Evolutionary conservation across 37 sponge, comb jelly and placozoan genomes (phyloP).

Genomic region (Mnemiopsis leidyi): DNA sequence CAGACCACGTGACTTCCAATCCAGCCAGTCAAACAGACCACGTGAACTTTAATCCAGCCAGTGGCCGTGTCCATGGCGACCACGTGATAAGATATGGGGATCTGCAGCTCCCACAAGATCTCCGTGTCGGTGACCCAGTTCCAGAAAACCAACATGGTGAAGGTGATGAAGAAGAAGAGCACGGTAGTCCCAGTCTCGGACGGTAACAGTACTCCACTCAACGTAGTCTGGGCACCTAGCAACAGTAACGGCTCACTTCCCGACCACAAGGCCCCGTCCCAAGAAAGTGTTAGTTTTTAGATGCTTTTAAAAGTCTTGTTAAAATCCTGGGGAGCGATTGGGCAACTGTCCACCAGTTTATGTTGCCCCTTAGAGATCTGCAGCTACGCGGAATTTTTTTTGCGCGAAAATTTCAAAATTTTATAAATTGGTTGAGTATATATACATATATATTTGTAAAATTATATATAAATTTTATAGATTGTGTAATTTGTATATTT

Average conservation of each 20-base stretch:
- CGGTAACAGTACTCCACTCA: neutral
- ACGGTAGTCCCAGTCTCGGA: neutral
- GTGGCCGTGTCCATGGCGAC: neutral
- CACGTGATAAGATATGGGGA: constrained; percentile 25
- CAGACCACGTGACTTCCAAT: no score
- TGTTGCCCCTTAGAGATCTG: no score
- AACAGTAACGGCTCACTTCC: neutral
- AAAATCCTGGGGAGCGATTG: no score
- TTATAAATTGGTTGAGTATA: no score
- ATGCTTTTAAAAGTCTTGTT: neutral
- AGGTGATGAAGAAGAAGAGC: constrained; percentile 52
- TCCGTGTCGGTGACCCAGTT: constrained; percentile 33
- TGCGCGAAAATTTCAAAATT: no score
- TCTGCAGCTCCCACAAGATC: constrained; percentile 65
- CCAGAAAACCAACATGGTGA: constrained; percentile 14
- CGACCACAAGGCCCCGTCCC: neutral
- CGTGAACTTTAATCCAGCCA: neutral
- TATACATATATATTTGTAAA: no score
- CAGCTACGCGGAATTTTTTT: no score
- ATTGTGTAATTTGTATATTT: no score
- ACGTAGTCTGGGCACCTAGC: neutral
- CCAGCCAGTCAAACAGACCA: no score
- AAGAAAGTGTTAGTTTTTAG: neutral
- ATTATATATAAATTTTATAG: no score
- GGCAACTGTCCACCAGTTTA: no score